Conservation (phyloP, 2,888 invertebrate genomes). For the Heteromurus nitidus region DNA sequence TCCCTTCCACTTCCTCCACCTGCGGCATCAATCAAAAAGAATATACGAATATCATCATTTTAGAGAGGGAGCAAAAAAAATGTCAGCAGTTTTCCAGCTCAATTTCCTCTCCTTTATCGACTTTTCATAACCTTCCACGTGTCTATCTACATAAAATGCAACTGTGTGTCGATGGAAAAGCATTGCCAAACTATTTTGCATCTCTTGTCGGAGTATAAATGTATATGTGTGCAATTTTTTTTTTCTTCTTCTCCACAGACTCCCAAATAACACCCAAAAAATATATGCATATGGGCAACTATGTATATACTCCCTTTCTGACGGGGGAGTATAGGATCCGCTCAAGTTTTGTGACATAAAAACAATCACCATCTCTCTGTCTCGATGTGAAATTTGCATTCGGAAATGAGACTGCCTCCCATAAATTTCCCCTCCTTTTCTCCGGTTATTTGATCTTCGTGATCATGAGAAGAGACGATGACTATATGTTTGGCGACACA, state of each 20-base stretch:
- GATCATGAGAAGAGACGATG: not conserved
- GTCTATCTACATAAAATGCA: too few species aligned
- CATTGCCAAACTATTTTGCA: too few species aligned
- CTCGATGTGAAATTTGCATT: slow-evolving; percentile 53
- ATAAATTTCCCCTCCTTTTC: slow-evolving; percentile 57
- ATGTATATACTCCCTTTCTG: not conserved
- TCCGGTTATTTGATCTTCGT: slow-evolving; percentile 17
- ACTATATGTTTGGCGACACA: not conserved
- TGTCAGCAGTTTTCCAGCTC: not conserved
- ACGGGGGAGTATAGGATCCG: slow-evolving; percentile 14
- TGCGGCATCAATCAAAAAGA: slow-evolving; percentile 66
- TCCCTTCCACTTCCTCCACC: slow-evolving; percentile 75
- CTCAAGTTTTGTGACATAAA: slow-evolving; percentile 42
- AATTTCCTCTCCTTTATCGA: too few species aligned
- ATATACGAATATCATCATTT: slow-evolving; percentile 7
- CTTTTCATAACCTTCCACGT: too few species aligned
- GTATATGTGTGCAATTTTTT: not conserved
- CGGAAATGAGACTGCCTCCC: slow-evolving; percentile 64
- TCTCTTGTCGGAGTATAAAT: too few species aligned
- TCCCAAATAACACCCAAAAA: too few species aligned
- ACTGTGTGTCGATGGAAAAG: too few species aligned
- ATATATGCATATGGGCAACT: too few species aligned
- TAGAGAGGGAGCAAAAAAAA: not conserved
- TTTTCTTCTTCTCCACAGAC: too few species aligned
- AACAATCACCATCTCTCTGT: slow-evolving; percentile 45